Evolutionary conservation across 2,113 vertebrate genomes (phyloP).

Genomic region (Oreocharis arfaki): DNA sequence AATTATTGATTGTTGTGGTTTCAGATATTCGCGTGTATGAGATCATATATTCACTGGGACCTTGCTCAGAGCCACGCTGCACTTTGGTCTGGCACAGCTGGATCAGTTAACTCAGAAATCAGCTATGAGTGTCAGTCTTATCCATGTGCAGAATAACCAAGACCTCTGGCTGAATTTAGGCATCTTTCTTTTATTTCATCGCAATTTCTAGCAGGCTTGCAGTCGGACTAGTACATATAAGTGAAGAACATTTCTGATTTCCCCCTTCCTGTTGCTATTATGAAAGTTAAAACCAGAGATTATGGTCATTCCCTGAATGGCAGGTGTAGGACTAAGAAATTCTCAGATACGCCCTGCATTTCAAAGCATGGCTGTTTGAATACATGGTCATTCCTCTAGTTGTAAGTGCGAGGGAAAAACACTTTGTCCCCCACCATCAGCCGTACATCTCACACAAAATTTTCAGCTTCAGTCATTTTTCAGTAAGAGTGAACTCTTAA

Average conservation of each 20-base stretch:
- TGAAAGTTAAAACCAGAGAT: background rate
- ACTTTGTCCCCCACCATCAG: background rate
- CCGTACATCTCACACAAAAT: background rate
- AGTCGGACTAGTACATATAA: background rate
- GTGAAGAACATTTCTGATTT: background rate
- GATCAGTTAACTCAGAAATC: background rate
- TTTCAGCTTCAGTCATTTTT: background rate
- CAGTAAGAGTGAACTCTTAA: background rate
- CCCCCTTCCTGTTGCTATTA: background rate
- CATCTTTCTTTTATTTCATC: background rate
- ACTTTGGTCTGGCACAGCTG: background rate
- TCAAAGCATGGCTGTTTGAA: background rate
- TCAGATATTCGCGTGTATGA: background rate
- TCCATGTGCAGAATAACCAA: background rate
- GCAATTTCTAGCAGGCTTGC: background rate
- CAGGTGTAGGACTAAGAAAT: background rate
- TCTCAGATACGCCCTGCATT: background rate
- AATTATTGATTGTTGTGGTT: background rate
- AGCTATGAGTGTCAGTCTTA: background rate
- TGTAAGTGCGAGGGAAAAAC: background rate
- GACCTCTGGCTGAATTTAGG: background rate
- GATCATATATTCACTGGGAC: background rate
- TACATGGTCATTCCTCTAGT: background rate
- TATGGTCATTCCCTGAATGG: background rate
- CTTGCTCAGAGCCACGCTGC: background rate